Base-by-base conservation (phyloP, 2,888 invertebrate genomes). In the Lepidocyrtinus sp. region DNA sequence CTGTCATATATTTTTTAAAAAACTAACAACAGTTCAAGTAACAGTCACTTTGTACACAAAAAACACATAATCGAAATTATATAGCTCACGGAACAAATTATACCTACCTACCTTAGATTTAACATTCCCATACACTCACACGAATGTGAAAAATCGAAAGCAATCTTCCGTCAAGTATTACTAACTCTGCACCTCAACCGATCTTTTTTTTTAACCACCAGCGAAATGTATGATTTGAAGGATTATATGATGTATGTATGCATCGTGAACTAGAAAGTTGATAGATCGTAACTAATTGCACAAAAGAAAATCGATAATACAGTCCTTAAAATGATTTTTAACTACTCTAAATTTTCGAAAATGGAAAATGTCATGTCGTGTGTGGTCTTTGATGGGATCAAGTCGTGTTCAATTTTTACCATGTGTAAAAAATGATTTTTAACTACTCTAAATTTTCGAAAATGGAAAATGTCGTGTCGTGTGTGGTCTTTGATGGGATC, bases 231-330 rank as follows among this genome's bases (percentile, higher is more conserved):
- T 55, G 55, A 55, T 55, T 36, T 12, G 55, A 55, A 55, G 17
- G 7, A 55, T 55, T 3, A 55, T n/a, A 55, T 15, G 17, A 55
- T 36, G 17, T 17, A 55, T 36, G 17, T 17, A 15, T 55, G 55
- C 7, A 55, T n/a, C 63, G 65, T 77, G 73, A 78, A 68, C 78
- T 78, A 78, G 78, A 78, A 78, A 73, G 67, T 36, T 62, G 68
- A 68, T 55, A 73, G 78, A 73, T 78, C 73, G 78, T 67, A 78
- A 72, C 72, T 78, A 73, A 78, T 78, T 78, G 73, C 72, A 73
- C 68, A 73, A 62, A 55, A 70, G 59, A 74, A 76, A 50, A 69
- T 55, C 55, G 17, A 62, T 65, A 69, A 65, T 65, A 74, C 55
- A 12, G 55, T 55, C 55, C 55, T n/a, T n/a, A 36, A 36, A 36